These are phyloP conservation scores for Hirtodrosophila cameraria DNA, from an alignment of 2,888 invertebrate genomes.

Conservation along the genomic window DNA sequence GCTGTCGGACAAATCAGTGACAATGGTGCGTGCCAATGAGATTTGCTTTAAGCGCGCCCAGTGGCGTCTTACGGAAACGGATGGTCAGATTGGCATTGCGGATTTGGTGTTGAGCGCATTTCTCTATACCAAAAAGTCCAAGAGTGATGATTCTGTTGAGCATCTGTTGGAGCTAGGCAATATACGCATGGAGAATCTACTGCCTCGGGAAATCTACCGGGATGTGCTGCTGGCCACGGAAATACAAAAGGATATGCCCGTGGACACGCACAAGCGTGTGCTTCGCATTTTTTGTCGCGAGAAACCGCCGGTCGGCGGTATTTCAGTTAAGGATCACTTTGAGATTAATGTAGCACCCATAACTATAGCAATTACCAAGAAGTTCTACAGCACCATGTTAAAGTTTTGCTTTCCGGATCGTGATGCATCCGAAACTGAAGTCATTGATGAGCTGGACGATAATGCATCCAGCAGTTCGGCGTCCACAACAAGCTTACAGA, in stretches of 20 bases:
- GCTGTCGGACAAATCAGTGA: slow-evolving; percentile 89
- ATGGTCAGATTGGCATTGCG: slow-evolving; percentile 98
- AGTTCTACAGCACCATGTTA: slow-evolving; percentile 98
- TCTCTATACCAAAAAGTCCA: slow-evolving; percentile 97
- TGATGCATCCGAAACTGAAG: slow-evolving; percentile 90
- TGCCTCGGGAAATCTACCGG: slow-evolving; percentile 97
- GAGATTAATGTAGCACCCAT: slow-evolving; percentile 99
- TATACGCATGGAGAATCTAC: slow-evolving; percentile 96
- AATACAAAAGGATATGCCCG: slow-evolving; percentile 93
- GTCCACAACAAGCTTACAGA: slow-evolving; percentile 84
- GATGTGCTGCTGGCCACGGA: slow-evolving; percentile 93
- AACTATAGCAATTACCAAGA: slow-evolving; percentile 95
- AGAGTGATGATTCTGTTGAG: slow-evolving; percentile 98
- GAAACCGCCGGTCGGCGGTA: slow-evolving; percentile 98
- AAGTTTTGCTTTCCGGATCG: slow-evolving; percentile 99
- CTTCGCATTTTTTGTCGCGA: slow-evolving; percentile 97
- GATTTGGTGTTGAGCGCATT: slow-evolving; percentile 98
- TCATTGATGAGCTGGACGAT: slow-evolving; percentile 87
- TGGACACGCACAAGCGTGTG: slow-evolving; percentile 94
- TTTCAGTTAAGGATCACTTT: slow-evolving; percentile 99
- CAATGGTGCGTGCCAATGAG: slow-evolving; percentile 93
- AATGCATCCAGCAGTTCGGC: slow-evolving; percentile 85
- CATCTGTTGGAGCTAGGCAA: slow-evolving; percentile 98
- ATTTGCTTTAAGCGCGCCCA: slow-evolving; percentile 99
- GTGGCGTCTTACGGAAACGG: slow-evolving; percentile 98